Base-by-base conservation (phyloP, 2,888 invertebrate species). In the Priocnemis perturbator region DNA sequence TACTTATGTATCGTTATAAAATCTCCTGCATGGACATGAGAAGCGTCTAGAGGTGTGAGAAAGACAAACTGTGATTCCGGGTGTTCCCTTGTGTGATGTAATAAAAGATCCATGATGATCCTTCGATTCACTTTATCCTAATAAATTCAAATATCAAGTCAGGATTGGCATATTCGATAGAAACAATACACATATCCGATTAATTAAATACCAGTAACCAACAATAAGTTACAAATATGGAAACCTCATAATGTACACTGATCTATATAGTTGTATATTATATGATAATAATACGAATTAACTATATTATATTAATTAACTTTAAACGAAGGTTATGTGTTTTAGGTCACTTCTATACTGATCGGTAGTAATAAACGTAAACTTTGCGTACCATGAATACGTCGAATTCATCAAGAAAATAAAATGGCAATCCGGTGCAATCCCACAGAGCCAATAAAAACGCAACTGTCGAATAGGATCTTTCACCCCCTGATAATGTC, bases 341-440 rank as follows among this genome's bases (percentile, higher is more conserved):
- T 53, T 48, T 14, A 57, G n/a, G 37, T 11, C 37, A 3, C n/a
- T n/a, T 9, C 53, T 59, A 53, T 23, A 53, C 87, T 2, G 4
- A 37, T 37, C 1, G 7, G 14, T 11, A 37, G 7, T 3, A 26
- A 5, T 26, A 2, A 26, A 37, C 7, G 37, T 11, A 11, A 3
- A 9, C 7, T 37, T 37, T 11, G 11, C 14, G 88, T 86, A 96
- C 97, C 95, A 98, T 98, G 87, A 96, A 98, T 0, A 98, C 97
- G 86, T 98, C 98, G 87, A 98, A 98, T 91, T 99, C 98, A 89
- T 98, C 98, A 80, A 98, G 91, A 89, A 97, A 94, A 91, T 95
- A 95, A 90, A 99, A 98, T 0, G 99, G 98, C 83, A 96, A 93
- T 84, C 95, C 94, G 84, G 97, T 95, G 77, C 95, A 95, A 69